Base-by-base conservation (phyloP, 2,888 invertebrate genomes). In the Nomada flava region DNA sequence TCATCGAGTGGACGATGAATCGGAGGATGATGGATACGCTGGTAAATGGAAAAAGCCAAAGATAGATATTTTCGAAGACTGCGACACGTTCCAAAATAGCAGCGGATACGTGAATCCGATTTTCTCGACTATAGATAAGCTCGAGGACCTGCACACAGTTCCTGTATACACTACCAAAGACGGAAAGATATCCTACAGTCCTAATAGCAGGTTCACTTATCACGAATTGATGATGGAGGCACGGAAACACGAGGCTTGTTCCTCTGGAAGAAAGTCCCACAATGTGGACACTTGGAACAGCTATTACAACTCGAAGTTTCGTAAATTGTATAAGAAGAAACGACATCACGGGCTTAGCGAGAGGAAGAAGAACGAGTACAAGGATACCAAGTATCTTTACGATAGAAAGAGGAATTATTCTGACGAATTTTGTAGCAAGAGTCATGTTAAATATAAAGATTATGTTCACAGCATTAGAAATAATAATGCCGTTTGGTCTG, bases 131-230 rank as follows among this genome's bases (percentile, higher is more conserved):
- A 68, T 90, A 44, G 90, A 92, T 47, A 86, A 90, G n/a, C 23
- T 88, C 44, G 90, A 92, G 53, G 88, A 92, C 81, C 84, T 92
- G 59, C 91, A 93, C 68, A 88, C 91, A 70, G 92, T 94, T 84
- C 93, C 94, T 76, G 90, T 93, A 63, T 94, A 93, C 74, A 93
- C 92, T 69, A 94, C 93, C 44, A 93, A 93, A 86, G 94, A 94
- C 73, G 94, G 93, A 44, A 93, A 93, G 83, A 93, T 94, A 72
- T 93, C 90, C 7, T 93, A 93, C 79, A 93, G 94, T 73, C 93
- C 93, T 2, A 93, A 93, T 84, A 90, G 91, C 13, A 92, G 88
- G 76, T 93, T 90, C 57, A 92, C 92, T 0, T 92, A 92, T 74
- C 89, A 92, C 20, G 89, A 91, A 11, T 76, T 93, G 23, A 88